Evolutionary conservation across 1,140 invertebrate genomes (phyloP).

Genomic region (Xylocopa sonorina): DNA sequence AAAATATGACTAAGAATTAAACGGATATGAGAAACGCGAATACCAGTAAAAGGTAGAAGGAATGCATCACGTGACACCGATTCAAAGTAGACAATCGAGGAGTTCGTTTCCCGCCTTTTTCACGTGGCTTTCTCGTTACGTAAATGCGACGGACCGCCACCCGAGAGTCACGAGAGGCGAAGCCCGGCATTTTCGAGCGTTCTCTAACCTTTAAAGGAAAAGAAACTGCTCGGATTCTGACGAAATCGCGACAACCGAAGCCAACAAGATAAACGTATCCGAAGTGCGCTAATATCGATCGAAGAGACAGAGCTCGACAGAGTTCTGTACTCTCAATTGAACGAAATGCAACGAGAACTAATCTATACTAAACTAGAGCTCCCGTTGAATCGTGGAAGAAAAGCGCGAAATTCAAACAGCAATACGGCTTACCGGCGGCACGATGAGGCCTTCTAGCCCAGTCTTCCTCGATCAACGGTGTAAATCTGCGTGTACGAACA

Average conservation of each 20-base stretch:
- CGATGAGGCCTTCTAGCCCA: constrained; percentile 76
- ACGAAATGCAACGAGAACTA: no score
- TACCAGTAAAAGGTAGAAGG: background rate
- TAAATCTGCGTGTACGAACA: constrained; percentile 68
- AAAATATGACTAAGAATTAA: background rate
- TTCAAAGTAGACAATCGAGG: constrained; percentile 31
- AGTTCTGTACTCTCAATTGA: no score
- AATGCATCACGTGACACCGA: constrained; percentile 2
- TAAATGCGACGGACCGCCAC: constrained; percentile 41
- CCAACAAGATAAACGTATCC: background rate
- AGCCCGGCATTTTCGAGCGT: constrained; percentile 48
- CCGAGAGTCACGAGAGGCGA: constrained; percentile 9
- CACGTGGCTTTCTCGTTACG: constrained; percentile 53
- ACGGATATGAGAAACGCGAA: no score
- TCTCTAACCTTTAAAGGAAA: constrained; percentile 66
- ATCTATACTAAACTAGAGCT: no score
- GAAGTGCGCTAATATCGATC: background rate
- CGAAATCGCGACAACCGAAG: constrained; percentile 20
- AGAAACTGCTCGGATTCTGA: constrained; percentile 47
- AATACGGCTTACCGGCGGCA: constrained; percentile 73
- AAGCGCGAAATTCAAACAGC: background rate
- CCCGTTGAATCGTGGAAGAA: no score
- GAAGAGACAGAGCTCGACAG: background rate
- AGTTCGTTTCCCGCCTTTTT: constrained; percentile 53
- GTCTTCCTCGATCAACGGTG: constrained; percentile 78